These are phyloP conservation scores for Dermolepida albohirtum DNA, from an alignment of 2,888 invertebrate species.

Conservation along the genomic window DNA sequence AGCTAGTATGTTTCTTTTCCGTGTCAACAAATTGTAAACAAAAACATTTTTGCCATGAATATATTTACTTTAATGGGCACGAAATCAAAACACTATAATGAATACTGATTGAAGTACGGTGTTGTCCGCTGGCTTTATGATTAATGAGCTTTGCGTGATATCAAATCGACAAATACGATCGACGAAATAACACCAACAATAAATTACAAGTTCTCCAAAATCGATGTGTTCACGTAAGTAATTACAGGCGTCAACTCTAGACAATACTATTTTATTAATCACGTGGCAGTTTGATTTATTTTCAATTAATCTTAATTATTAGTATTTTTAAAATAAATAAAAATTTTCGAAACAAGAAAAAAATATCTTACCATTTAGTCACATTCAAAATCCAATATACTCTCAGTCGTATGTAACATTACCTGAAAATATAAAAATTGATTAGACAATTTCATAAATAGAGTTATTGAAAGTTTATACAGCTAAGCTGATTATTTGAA, in stretches of 20 bases:
- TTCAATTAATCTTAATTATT: neutral
- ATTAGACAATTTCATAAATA: too few species aligned
- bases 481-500: too few species aligned
- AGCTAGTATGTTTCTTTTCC: neutral
- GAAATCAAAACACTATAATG: neutral
- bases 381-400: too few species aligned
- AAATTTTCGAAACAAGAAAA: too few species aligned
- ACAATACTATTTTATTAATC: conserved; percentile 22
- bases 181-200: conserved; percentile 29
- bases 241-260: conserved; percentile 20
- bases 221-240: conserved; percentile 20
- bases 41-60: conserved; percentile 1
- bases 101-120: conserved; percentile 19
- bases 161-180: conserved; percentile 16
- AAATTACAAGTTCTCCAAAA: conserved; percentile 25
- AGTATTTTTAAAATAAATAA: too few species aligned
- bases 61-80: conserved; percentile 13
- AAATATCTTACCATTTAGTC: too few species aligned
- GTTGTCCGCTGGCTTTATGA: conserved; percentile 21
- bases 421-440: too few species aligned
- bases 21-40: neutral
- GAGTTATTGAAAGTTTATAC: too few species aligned
- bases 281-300: conserved; percentile 14
- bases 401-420: too few species aligned
- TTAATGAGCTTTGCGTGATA: conserved; percentile 33